Evolutionary conservation across 2,888 invertebrate genomes (phyloP).

Genomic region (Drosophila buzzatii): DNA sequence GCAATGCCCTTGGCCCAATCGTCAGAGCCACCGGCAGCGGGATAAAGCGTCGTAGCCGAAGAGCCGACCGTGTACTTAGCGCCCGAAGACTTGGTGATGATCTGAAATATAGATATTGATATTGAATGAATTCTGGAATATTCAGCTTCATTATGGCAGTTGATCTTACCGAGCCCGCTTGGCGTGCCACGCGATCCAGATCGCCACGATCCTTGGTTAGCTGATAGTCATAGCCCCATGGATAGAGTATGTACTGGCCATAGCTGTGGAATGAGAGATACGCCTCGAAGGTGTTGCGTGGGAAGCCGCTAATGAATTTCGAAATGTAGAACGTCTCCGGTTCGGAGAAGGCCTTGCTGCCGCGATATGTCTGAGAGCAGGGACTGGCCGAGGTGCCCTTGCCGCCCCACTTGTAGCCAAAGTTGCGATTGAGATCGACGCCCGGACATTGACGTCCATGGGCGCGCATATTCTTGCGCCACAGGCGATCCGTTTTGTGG

Average conservation of each 20-base stretch:
- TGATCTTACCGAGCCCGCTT: slow-evolving; percentile 88
- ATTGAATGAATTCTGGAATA: neutral
- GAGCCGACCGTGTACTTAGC: slow-evolving; percentile 91
- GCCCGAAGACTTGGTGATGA: slow-evolving; percentile 84
- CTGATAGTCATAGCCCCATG: slow-evolving; percentile 93
- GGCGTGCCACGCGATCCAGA: slow-evolving; percentile 89
- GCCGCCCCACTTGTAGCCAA: slow-evolving; percentile 95
- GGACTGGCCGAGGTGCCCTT: slow-evolving; percentile 93
- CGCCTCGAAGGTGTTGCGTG: slow-evolving; percentile 88
- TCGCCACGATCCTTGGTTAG: slow-evolving; percentile 90
- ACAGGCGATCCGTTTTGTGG: slow-evolving; percentile 92
- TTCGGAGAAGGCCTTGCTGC: slow-evolving; percentile 93
- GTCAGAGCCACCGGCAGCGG: slow-evolving; percentile 93
- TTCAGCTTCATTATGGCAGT: neutral
- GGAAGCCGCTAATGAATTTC: slow-evolving; percentile 86
- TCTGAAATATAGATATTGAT: slow-evolving; percentile 47
- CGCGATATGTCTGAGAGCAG: slow-evolving; percentile 93
- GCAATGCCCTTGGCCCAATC: slow-evolving; percentile 96
- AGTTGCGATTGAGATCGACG: slow-evolving; percentile 94
- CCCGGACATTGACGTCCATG: slow-evolving; percentile 89
- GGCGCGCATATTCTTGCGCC: slow-evolving; percentile 90
- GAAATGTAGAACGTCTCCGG: slow-evolving; percentile 91
- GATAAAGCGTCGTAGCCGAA: slow-evolving; percentile 91
- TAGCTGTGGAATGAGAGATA: slow-evolving; percentile 94
- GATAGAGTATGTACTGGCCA: slow-evolving; percentile 93